Conservation (phyloP, 2,797 vertebrate genomes). For the Argyrosomus regius region DNA sequence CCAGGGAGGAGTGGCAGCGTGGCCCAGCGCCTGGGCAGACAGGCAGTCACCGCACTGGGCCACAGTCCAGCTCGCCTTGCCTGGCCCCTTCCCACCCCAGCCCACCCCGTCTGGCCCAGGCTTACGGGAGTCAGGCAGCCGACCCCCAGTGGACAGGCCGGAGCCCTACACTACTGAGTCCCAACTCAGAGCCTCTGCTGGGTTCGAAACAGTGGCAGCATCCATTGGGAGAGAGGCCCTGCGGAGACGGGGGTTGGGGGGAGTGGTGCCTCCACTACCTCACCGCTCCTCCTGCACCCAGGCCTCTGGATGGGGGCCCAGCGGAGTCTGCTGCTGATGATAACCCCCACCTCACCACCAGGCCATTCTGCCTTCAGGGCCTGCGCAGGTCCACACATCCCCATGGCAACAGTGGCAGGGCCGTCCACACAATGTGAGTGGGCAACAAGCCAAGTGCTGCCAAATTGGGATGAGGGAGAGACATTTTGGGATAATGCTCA, state of each 20-base stretch:
- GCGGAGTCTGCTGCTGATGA: slow-evolving; percentile 81
- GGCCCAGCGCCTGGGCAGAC: slow-evolving; percentile 88
- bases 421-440: slow-evolving; percentile 87
- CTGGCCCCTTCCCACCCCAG: slow-evolving; percentile 78
- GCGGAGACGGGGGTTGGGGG: slow-evolving; percentile 29
- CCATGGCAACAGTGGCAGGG: slow-evolving; percentile 89
- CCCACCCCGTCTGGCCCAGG: slow-evolving; percentile 83
- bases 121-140: slow-evolving; percentile 83
- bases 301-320: slow-evolving; percentile 79
- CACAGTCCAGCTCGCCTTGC: slow-evolving; percentile 82
- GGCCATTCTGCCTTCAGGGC: slow-evolving; percentile 82
- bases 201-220: slow-evolving; percentile 49
- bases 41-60: slow-evolving; percentile 89
- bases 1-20: slow-evolving; percentile 86
- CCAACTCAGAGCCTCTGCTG: slow-evolving; percentile 58
- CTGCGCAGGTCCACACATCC: slow-evolving; percentile 85
- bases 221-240: slow-evolving; percentile 52
- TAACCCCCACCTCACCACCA: slow-evolving; percentile 83
- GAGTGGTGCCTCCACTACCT: slow-evolving; percentile 46
- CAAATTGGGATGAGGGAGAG: slow-evolving; percentile 85
- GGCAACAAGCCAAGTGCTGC: slow-evolving; percentile 84
- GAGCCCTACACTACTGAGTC: slow-evolving; percentile 73
- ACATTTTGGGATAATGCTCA: slow-evolving; percentile 79
- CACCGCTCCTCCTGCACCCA: slow-evolving; percentile 67
- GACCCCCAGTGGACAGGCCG: slow-evolving; percentile 85